These are phyloP conservation scores for Idaea aversata DNA, from an alignment of 2,888 invertebrate genomes.

Conservation along the genomic window DNA sequence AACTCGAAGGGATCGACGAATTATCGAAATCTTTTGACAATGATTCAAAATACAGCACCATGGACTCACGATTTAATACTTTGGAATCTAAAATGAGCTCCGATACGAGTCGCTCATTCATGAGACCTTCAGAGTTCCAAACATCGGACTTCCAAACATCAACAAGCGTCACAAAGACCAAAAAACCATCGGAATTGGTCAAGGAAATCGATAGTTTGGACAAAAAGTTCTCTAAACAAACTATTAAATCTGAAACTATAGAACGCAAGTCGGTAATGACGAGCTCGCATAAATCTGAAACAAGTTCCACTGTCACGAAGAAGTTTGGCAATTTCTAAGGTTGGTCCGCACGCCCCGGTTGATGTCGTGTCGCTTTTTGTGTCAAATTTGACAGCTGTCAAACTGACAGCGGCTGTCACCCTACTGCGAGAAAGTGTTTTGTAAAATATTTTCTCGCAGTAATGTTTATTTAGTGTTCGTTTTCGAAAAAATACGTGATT, in stretches of 20 bases:
- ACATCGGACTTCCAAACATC: slow-evolving; percentile 58
- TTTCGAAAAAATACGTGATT: not conserved
- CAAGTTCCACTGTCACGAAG: slow-evolving; percentile 79
- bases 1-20: slow-evolving; percentile 76
- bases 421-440: slow-evolving; percentile 6
- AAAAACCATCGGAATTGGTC: slow-evolving; percentile 60
- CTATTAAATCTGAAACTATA: slow-evolving; percentile 84
- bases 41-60: slow-evolving; percentile 70
- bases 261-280: slow-evolving; percentile 85
- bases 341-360: slow-evolving; percentile 22
- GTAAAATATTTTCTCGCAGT: slow-evolving; percentile 4
- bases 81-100: slow-evolving; percentile 71
- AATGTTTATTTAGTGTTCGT: slow-evolving; percentile 3
- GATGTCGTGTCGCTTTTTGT: slow-evolving; percentile 23
- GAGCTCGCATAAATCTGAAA: slow-evolving; percentile 81
- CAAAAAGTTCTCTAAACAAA: slow-evolving; percentile 84
- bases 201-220: slow-evolving; percentile 81
- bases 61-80: slow-evolving; percentile 71
- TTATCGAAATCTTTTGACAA: slow-evolving; percentile 75
- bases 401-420: slow-evolving; percentile 13
- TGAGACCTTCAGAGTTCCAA: slow-evolving; percentile 76
- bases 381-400: slow-evolving; percentile 16
- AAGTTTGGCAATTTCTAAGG: slow-evolving; percentile 75
- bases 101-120: slow-evolving; percentile 73
- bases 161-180: slow-evolving; percentile 52